These are phyloP conservation scores for Enteromius thamalakanensis DNA, from an alignment of 2,797 vertebrate species.

Conservation along the genomic window DNA sequence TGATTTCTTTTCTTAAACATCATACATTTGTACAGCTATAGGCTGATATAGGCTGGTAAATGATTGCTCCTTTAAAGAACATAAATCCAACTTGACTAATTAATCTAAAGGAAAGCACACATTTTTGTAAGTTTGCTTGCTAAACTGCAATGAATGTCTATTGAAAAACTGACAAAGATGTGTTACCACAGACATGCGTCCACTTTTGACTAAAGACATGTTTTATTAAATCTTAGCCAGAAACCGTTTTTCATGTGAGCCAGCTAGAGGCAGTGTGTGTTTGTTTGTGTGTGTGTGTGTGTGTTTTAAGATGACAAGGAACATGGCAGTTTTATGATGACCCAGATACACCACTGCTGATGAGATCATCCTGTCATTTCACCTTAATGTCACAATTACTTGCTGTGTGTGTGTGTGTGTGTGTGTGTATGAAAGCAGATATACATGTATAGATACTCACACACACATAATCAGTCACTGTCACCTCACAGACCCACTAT, in stretches of 20 bases:
- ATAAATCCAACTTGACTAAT: neutral
- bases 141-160: neutral
- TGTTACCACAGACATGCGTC: neutral
- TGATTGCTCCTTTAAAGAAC: neutral
- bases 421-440: slow-evolving; percentile 24
- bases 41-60: neutral
- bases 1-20: neutral
- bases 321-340: slow-evolving; percentile 60
- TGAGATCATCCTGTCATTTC: slow-evolving; percentile 65
- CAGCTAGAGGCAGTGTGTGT: slow-evolving; percentile 19
- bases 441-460: neutral
- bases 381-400: slow-evolving; percentile 69
- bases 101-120: neutral
- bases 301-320: slow-evolving; percentile 25
- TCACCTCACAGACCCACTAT: neutral
- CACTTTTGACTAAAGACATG: slow-evolving; percentile 8
- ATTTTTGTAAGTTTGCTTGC: neutral
- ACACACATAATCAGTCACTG: neutral
- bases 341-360: slow-evolving; percentile 63
- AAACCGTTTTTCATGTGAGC: slow-evolving; percentile 12
- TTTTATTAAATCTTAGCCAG: slow-evolving; percentile 36
- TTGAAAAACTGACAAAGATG: slow-evolving; percentile 8
- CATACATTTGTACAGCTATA: neutral
- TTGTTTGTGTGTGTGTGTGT: neutral
- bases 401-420: neutral